Base-by-base conservation (phyloP, 2,113 vertebrate species). In the Crypturellus undulatus region DNA sequence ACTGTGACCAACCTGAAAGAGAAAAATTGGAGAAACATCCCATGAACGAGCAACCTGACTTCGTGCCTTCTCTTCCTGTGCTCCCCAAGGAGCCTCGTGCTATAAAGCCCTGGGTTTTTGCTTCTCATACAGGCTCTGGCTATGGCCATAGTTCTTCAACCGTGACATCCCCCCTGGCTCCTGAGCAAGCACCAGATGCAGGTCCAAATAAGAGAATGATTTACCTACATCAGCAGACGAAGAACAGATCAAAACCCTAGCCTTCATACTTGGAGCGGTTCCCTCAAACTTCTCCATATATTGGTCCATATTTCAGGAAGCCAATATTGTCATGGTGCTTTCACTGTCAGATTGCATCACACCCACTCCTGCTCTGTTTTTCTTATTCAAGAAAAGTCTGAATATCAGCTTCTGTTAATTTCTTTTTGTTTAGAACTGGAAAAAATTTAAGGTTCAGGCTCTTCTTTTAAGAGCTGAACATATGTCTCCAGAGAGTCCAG, bases 131-230 rank as follows among this genome's bases (percentile, higher is more conserved):
- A 83, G 1, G 2, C 3, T 9, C 10, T 17, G 4, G 10, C 16
- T 0, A 0, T 0, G 1, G 10, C 9, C 2, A 3, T 12, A 54
- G 56, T 34, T 84, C 51, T 51, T 43, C 18, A 47, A 9, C 34
- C 5, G 0, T 25, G 45, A 65, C 12, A 59, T 13, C 43, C 49
- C 9, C 9, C 30, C n/a, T 38, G 43, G 25, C 43, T 22, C 17
- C 49, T 12, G 34, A 62, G 36, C 18, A 45, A 63, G 42, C 49
- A 47, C 9, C 26, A 67, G 49, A 36, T 73, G 26, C 49, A 36
- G 19, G 10, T 45, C 24, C 75, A 80, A 8, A 40, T 36, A 8
- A 60, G 28, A 76, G n/a, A 34, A 54, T 17, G 34, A 36, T 3
- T 3, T 62, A 58, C 7, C 73, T 40, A 20, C 19, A 18, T 9